These are phyloP conservation scores for Valencia hispanica DNA, from an alignment of 2,797 vertebrate genomes.

Conservation along the genomic window DNA sequence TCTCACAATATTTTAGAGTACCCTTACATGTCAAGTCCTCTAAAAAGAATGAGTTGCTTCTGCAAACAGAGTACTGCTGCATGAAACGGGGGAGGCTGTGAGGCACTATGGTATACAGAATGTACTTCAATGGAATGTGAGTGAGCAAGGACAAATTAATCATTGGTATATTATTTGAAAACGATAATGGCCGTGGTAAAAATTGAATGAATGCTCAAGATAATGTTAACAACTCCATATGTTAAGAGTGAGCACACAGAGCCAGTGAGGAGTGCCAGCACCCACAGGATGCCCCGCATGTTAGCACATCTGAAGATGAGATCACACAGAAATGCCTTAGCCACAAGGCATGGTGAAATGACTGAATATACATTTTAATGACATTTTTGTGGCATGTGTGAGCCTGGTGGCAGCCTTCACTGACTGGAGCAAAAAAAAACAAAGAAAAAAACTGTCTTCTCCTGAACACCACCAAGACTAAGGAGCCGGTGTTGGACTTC, in stretches of 20 bases:
- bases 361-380: conserved; percentile 33
- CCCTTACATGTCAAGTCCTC: conserved; percentile 9
- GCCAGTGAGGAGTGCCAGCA: conserved; percentile 35
- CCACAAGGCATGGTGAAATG: conserved; percentile 37
- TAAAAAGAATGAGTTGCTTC: conserved; percentile 39
- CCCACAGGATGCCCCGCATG: conserved; percentile 31
- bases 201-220: conserved; percentile 51
- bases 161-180: conserved; percentile 46
- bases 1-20: neutral
- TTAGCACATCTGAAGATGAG: conserved; percentile 41
- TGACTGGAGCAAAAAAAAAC: no score
- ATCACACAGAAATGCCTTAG: conserved; percentile 32
- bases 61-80: conserved; percentile 40
- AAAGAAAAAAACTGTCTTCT: no score
- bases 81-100: conserved; percentile 50
- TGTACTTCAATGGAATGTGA: conserved; percentile 53
- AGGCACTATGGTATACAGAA: conserved; percentile 41
- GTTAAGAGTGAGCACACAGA: conserved; percentile 51
- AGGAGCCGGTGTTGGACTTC: no score
- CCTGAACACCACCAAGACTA: no score
- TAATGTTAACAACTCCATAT: conserved; percentile 45
- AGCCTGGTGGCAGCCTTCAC: no score
- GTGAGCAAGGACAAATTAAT: conserved; percentile 66
- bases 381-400: no score
- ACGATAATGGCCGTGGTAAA: conserved; percentile 53